Evolutionary conservation across 2,113 vertebrate genomes (phyloP), one percentile per base, ranked within the genome.

Genomic region (Eurystomus gularis): DNA sequence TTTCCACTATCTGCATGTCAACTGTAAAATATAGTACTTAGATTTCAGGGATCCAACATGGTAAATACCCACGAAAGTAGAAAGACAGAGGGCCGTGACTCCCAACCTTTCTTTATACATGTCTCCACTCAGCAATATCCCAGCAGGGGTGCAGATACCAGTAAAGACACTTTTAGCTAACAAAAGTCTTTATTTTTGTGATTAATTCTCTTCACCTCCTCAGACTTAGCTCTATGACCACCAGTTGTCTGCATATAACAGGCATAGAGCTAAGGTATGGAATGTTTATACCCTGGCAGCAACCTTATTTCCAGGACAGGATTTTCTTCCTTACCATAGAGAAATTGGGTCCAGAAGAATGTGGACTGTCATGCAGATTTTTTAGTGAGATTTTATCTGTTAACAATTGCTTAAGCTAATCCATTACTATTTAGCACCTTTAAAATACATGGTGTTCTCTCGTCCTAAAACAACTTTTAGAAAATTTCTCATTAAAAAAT

Each of bases 1-100:
- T 80, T 93, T 92, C 81, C 94, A 82, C 88, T 96, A 96, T 93
- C 94, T 93, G 44, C 75, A 81, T 1, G 93, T 95, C 91, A 94
- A 49, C 83, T 73, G 54, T 95, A 73, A 96, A 96, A 94, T 93
- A 95, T 40, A 79, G 76, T 68, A 44, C 88, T 70, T 60, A 78
- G 69, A 68, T 95, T 96, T 95, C 55, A 75, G 84, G 86, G 57
- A 65, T 79, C 95, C 80, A 80, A 29, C 28, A 18, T n/a, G 64
- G 69, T 81, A 81, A 84, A 24, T 69, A 58, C 44, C 61, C 64
- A 54, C 3, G 52, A 66, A 96, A 82, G 9, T 17, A 86, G 40
- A 83, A 81, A 83, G 62, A 70, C 44, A 75, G 54, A 54, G 25
- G 15, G 6, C 57, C 85, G 14, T 68, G 65, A 15, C 62, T 93